Base-by-base conservation (phyloP, 2,113 vertebrate species). In the Myocastor coypus region DNA sequence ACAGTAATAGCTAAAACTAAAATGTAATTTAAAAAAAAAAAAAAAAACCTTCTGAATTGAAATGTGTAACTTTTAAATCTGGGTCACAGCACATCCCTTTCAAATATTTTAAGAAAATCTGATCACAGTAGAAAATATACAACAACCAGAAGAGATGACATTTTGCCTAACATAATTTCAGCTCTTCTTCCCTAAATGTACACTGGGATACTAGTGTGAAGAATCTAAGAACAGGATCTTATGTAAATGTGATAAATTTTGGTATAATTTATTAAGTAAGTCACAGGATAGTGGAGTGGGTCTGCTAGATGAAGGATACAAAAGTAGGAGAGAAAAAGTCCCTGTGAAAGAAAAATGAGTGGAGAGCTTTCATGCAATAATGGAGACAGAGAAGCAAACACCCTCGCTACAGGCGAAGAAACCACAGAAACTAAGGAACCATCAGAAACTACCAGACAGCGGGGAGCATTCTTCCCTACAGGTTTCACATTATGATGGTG, bases 381-480 rank as follows among this genome's bases (percentile, higher is more conserved):
- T 0, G 7, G 13, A 32, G 8, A 16, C 26, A 34, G 42, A 26
- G 3, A 30, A 4, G 16, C 2, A 83, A 13, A 4, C 1, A 50
- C 6, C 19, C 8, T 42, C 20, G 5, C 13, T 19, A 20, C 2
- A 34, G 14, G 26, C 71, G 40, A 75, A 37, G 22, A 42, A 24
- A 28, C 1, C 20, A 1, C 37, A 30, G 34, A 5, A 22, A 6
- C 0, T n/a, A 34, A 10, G 2, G 2, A 1, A 40, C 37, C 14
- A 68, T 1, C 2, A 55, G 26, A 24, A 37, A 5, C 2, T 22
- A 42, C 16, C 1, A 3, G 7, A 2, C 14, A 5, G 3, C 5
- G 81, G 14, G 6, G 13, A 52, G 1, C 1, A 5, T 17, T 61
- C 5, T 20, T 14, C 14, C 3, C 5, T 46, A 3, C 0, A 32